Evolutionary conservation across 37 sponge, comb jelly and placozoan genomes (phyloP).

Genomic region (Beroe ovata): DNA sequence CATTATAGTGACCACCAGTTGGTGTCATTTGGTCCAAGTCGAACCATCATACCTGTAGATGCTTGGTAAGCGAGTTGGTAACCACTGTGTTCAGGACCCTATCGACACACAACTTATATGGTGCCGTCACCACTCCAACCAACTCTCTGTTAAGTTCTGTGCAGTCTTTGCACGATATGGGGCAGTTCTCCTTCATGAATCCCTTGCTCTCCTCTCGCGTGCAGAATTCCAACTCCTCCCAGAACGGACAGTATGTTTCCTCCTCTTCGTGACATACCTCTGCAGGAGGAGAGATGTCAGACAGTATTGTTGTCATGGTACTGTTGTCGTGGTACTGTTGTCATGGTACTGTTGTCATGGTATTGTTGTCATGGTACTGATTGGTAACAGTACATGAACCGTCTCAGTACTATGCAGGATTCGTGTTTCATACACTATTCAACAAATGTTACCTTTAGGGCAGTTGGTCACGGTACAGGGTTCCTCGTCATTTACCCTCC

Average conservation of each 20-base stretch:
- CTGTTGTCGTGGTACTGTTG: no score
- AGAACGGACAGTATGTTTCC: constrained; percentile 15
- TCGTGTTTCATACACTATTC: no score
- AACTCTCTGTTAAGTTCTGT: neutral
- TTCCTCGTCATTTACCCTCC: neutral
- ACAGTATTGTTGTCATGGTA: no score
- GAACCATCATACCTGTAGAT: neutral
- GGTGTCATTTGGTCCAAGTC: no score
- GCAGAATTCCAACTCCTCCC: constrained; percentile 37
- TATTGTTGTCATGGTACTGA: no score
- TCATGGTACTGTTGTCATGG: no score
- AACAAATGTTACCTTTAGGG: constrained; percentile 51
- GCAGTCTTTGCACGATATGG: constrained; percentile 31
- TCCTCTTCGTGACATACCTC: constrained; percentile 15
- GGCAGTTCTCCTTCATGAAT: constrained; percentile 39
- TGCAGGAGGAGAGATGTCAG: no score
- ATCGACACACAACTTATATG: constrained; percentile 54
- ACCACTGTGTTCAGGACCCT: neutral
- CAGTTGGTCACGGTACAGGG: constrained; percentile 1
- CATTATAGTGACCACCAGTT: no score
- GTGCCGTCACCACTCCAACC: neutral
- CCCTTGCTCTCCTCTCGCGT: neutral
- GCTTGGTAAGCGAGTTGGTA: neutral
- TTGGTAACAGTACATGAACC: no score
- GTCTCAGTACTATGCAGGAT: no score